Conservation (phyloP, 1,140 invertebrate species). For the Tachypleus tridentatus region DNA sequence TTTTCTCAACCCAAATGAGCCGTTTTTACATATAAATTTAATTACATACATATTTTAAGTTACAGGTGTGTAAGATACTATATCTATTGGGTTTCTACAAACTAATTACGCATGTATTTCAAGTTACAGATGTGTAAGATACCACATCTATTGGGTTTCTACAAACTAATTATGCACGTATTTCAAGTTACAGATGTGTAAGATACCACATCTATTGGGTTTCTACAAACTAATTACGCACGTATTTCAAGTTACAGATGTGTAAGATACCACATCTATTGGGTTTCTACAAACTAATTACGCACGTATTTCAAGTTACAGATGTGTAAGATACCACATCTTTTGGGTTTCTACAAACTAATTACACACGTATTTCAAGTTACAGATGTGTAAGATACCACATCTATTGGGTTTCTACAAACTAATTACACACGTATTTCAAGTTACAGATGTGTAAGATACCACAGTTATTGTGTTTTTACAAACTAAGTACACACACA, state of each 20-base stretch:
- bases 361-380: neutral
- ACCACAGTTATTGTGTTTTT: neutral
- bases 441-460: neutral
- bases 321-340: too few species aligned
- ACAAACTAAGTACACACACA: slow-evolving; percentile 7
- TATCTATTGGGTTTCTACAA: neutral
- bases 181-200: too few species aligned
- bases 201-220: too few species aligned
- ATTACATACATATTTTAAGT: neutral
- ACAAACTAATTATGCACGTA: slow-evolving; percentile 6
- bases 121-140: neutral
- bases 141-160: neutral
- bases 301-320: too few species aligned
- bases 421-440: neutral
- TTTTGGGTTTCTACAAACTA: too few species aligned
- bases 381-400: neutral
- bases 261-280: too few species aligned
- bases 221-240: too few species aligned
- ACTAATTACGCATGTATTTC: neutral
- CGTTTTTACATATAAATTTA: too few species aligned
- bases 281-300: too few species aligned
- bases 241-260: too few species aligned
- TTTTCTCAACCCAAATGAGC: too few species aligned
- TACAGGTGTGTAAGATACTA: neutral
- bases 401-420: neutral